Percentiles rank a stretch among this genome's conserved stretches.
phyloP scores from a whole-genome alignment of 2,888 invertebrate species.

The Archips xylosteana region DNA sequence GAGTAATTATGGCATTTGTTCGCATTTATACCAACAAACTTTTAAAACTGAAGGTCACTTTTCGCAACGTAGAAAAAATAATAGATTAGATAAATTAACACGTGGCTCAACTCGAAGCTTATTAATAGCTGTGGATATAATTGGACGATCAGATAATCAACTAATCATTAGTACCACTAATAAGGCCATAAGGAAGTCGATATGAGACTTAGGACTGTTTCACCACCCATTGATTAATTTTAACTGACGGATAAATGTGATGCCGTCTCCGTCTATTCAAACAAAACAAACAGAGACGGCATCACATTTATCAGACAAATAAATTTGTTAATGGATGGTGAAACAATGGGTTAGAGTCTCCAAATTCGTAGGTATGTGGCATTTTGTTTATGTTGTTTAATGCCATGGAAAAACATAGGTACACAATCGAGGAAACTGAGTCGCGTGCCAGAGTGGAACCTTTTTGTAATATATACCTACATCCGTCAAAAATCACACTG shows the following conservation, averaged over 20 bases:
- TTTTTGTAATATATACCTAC: too few relatives aligned
- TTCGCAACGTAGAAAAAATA: slow-evolving; percentile 13
- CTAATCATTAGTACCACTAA: neutral
- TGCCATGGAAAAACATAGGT: neutral
- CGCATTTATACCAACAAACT: slow-evolving; percentile 17
- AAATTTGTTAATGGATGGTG: too few relatives aligned
- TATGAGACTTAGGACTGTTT: neutral
- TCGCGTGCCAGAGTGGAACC: too few relatives aligned
- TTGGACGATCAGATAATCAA: neutral
- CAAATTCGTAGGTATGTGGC: neutral
- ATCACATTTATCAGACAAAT: too few relatives aligned
- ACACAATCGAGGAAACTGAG: too few relatives aligned
- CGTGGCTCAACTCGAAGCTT: neutral
- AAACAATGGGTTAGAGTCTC: too few relatives aligned
- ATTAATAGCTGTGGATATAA: neutral
- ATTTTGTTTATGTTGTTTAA: neutral
- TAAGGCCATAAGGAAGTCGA: slow-evolving; percentile 6
- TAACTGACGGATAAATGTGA: too few relatives aligned
- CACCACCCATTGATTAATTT: too few relatives aligned
- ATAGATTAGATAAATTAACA: slow-evolving; percentile 9
- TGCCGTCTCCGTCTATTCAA: too few relatives aligned
- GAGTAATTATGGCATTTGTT: slow-evolving; percentile 7
- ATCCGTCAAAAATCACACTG: too few relatives aligned
- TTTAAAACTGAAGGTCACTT: slow-evolving; percentile 18
- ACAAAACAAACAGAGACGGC: too few relatives aligned